Evolutionary conservation across 1,140 invertebrate genomes (phyloP), one percentile per base, ranked within the genome.

Genomic region (Papilio machaon): DNA sequence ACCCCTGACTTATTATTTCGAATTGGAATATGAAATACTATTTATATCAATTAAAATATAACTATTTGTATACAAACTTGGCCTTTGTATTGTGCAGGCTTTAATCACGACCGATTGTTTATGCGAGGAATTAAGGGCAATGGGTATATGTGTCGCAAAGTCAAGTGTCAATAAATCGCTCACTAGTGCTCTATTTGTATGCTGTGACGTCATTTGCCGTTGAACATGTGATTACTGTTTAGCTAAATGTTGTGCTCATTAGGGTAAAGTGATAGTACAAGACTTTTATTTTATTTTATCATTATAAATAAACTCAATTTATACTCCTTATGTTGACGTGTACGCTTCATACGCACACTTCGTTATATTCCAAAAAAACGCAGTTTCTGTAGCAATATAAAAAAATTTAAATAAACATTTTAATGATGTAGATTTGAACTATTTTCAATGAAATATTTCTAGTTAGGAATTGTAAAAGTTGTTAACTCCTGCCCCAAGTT

Each of bases 91-190:
- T 38, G 30, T 35, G 11, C 64, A 75, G 49, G 74, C 38, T 64
- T 79, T 79, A 67, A 64, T 64, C 54, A 64, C 43, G 77, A 46
- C 58, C 77, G 54, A 79, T 46, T 79, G 77, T 64, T 79, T 64
- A 64, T 79, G 77, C 77, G 60, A 47, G 47, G 46, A 76, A 76
- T 79, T 79, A 79, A 79, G 77, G 77, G 58, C 77, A 79, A 64
- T 79, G 54, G 77, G 54, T 64, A 79, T 67, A 79, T 67, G 77
- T 67, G 77, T 64, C 77, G 58, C 58, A 58, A 38, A 79, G 77
- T 79, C 77, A 58, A 52, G 77, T 64, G 58, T 64, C 58, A 64
- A 64, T 79, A 79, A 79, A 64, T 79, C 58, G 77, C 54, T 79
- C 64, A 35, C 64, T 35, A 38, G 64, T 70, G 35, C 47, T 49